A percentile compares a stretch with the other conserved stretches of the same genome.
Conservation (phyloP, 2,797 vertebrate genomes). For the Dicrostonyx torquatus region DNA sequence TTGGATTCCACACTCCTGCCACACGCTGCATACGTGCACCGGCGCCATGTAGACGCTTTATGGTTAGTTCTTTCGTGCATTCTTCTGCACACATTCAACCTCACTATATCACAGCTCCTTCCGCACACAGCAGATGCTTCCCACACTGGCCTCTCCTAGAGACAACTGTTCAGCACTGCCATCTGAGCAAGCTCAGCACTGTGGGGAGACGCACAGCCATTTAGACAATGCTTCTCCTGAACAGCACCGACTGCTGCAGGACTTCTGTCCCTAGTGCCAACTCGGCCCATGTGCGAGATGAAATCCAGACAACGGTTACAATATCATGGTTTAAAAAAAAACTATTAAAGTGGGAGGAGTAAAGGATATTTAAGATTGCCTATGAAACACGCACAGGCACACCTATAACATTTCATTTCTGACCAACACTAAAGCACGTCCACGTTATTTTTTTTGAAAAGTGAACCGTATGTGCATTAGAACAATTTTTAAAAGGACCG, state of each 20-base stretch:
- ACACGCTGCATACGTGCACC: neutral
- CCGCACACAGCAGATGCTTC: neutral
- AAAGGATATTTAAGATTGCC: conserved; percentile 53
- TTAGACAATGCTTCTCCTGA: neutral
- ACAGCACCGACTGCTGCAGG: neutral
- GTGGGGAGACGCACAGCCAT: neutral
- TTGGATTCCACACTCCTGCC: conserved; percentile 50
- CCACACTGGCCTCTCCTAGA: neutral
- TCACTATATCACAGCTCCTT: neutral
- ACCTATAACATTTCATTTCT: conserved; percentile 7
- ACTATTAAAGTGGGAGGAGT: conserved; percentile 22
- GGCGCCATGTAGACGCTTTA: conserved; percentile 17
- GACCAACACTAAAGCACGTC: neutral
- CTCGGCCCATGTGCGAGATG: too few relatives aligned
- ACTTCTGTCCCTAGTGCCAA: neutral
- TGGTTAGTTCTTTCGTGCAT: neutral
- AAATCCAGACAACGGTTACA: conserved; percentile 19
- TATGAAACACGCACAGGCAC: conserved; percentile 5
- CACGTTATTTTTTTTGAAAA: neutral
- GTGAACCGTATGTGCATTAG: neutral
- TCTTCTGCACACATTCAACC: neutral
- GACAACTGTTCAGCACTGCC: neutral
- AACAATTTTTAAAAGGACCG: neutral
- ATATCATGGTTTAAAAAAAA: conserved; percentile 18
- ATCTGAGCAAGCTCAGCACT: neutral